phyloP scores from a whole-genome alignment of 1,140 invertebrate genomes.

The Drosophila rufa region DNA sequence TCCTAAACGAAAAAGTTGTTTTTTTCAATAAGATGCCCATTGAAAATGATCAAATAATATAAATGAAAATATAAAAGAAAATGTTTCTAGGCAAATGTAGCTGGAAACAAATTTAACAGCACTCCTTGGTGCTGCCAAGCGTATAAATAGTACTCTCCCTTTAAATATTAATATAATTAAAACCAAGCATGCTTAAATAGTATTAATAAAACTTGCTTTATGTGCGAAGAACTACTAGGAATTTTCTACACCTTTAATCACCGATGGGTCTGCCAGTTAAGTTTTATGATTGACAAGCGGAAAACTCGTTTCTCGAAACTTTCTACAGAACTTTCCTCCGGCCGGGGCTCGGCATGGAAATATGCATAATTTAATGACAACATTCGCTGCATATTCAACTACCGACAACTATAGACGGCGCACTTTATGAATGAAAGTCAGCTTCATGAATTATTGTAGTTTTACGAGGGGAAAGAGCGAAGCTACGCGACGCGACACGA shows the following conservation, averaged over 20 bases:
- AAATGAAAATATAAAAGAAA: too few relatives aligned
- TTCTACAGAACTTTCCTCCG: slow-evolving; percentile 75
- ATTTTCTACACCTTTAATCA: slow-evolving; percentile 16
- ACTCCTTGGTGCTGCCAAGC: neutral
- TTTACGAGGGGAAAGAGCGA: slow-evolving; percentile 49
- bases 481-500: slow-evolving; percentile 13
- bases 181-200: neutral
- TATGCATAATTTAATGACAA: slow-evolving; percentile 55
- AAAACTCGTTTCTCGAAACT: slow-evolving; percentile 55
- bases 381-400: slow-evolving; percentile 60
- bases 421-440: slow-evolving; percentile 79
- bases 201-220: neutral
- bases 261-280: slow-evolving; percentile 39
- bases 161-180: neutral
- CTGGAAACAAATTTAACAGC: too few relatives aligned
- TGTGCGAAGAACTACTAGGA: neutral
- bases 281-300: slow-evolving; percentile 44
- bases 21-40: too few relatives aligned
- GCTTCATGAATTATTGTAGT: slow-evolving; percentile 60
- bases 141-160: too few relatives aligned
- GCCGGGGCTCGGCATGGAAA: neutral
- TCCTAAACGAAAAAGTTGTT: neutral
- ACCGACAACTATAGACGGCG: slow-evolving; percentile 2
- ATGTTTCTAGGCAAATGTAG: neutral
- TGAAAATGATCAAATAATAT: too few relatives aligned